phyloP scores from a whole-genome alignment of 2,888 invertebrate genomes.

The Catonia carolina region DNA sequence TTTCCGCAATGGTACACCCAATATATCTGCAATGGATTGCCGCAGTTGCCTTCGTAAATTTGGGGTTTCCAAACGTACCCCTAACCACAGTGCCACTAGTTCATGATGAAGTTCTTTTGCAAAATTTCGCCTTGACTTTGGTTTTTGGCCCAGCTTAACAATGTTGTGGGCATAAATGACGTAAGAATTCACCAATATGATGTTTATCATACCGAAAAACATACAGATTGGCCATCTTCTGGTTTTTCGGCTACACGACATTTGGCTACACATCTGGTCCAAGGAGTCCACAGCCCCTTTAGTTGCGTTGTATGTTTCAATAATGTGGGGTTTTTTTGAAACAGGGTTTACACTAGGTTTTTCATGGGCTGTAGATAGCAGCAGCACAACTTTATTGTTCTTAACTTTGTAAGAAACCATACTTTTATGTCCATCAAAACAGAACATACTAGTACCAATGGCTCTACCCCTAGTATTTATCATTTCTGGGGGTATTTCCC shows the following conservation, averaged over 20 bases:
- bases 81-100: no score
- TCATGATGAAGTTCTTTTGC: no score
- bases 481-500: conserved; percentile 1
- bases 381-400: not conserved
- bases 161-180: not conserved
- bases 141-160: not conserved
- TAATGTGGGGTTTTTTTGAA: conserved; percentile 8
- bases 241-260: not conserved
- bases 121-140: no score
- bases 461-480: conserved; percentile 4
- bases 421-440: conserved; percentile 7
- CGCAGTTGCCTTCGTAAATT: no score
- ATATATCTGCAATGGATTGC: no score
- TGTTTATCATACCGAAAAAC: conserved; percentile 8
- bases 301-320: conserved; percentile 3
- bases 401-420: not conserved
- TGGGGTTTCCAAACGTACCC: no score
- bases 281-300: conserved; percentile 1
- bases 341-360: not conserved
- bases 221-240: not conserved
- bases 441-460: conserved; percentile 1
- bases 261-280: conserved; percentile 2
- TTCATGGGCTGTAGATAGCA: conserved; percentile 3
- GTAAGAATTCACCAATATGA: conserved; percentile 6
- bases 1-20: no score